Evolutionary conservation across 2,797 vertebrate genomes (phyloP).

Genomic region (Pseudochirops corinnae): DNA sequence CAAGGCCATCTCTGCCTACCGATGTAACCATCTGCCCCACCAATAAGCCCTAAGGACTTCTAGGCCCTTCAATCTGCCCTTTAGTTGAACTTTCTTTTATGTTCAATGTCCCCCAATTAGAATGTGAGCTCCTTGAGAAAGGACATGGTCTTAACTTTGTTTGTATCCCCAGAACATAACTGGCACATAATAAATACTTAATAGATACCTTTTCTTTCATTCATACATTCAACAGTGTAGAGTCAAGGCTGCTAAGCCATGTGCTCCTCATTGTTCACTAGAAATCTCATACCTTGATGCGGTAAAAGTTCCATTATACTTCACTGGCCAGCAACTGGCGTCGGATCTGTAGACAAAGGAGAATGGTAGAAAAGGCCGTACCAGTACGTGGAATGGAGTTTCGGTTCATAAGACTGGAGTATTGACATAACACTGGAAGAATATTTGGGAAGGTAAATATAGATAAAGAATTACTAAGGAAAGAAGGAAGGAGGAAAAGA

Average conservation of each 20-base stretch:
- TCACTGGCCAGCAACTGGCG: neutral
- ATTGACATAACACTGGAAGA: neutral
- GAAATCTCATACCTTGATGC: neutral
- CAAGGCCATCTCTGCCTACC: neutral
- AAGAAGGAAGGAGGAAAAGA: neutral
- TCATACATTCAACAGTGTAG: neutral
- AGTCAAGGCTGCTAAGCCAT: neutral
- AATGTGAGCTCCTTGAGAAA: constrained; percentile 20
- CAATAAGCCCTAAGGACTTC: neutral
- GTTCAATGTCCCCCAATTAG: neutral
- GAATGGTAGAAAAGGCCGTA: neutral
- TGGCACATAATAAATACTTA: neutral
- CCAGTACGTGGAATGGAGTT: neutral
- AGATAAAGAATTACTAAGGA: neutral
- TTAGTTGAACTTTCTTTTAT: neutral
- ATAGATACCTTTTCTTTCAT: neutral
- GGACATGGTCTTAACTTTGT: neutral
- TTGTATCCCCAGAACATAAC: neutral
- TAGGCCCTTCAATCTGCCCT: neutral
- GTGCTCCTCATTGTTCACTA: neutral
- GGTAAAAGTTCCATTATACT: neutral
- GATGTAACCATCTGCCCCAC: neutral
- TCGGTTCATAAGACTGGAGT: neutral
- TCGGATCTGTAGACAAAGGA: neutral
- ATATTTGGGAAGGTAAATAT: neutral